A percentile compares a stretch with the other conserved stretches of the same genome.
Conservation (phyloP, 2,113 vertebrate species). For the Toxotes jaculatrix region DNA sequence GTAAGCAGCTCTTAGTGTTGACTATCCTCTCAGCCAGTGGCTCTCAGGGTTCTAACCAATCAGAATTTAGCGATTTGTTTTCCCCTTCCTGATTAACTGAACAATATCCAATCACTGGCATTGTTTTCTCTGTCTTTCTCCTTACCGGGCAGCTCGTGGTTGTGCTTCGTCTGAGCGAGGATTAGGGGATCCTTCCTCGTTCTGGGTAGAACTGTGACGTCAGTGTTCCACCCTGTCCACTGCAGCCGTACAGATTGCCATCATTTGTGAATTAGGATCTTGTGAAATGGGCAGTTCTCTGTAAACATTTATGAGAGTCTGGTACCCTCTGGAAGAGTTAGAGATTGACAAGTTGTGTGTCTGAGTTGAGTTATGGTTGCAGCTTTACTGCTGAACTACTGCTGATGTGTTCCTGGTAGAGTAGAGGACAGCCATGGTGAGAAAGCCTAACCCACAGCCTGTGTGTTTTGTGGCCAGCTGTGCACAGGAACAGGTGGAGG, state of each 20-base stretch:
- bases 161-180: constrained; percentile 28
- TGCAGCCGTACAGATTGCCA: neutral
- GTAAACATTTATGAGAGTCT: neutral
- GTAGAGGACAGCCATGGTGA: neutral
- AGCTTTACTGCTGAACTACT: neutral
- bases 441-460: neutral
- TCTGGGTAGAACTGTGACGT: constrained; percentile 16
- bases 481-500: neutral
- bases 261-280: neutral
- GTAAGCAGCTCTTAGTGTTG: constrained; percentile 45
- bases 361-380: neutral
- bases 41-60: constrained; percentile 40
- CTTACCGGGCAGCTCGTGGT: neutral
- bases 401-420: neutral
- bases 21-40: constrained; percentile 41
- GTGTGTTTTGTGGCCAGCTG: constrained; percentile 2
- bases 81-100: constrained; percentile 39
- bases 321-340: neutral
- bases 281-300: neutral
- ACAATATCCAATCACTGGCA: constrained; percentile 51
- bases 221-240: neutral
- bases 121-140: constrained; percentile 21
- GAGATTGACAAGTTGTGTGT: neutral
- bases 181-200: constrained; percentile 5
- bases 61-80: constrained; percentile 7